Percentiles rank a stretch among this genome's conserved stretches.
phyloP scores from a whole-genome alignment of 2,797 vertebrate genomes.

The Pteropus rufus region DNA sequence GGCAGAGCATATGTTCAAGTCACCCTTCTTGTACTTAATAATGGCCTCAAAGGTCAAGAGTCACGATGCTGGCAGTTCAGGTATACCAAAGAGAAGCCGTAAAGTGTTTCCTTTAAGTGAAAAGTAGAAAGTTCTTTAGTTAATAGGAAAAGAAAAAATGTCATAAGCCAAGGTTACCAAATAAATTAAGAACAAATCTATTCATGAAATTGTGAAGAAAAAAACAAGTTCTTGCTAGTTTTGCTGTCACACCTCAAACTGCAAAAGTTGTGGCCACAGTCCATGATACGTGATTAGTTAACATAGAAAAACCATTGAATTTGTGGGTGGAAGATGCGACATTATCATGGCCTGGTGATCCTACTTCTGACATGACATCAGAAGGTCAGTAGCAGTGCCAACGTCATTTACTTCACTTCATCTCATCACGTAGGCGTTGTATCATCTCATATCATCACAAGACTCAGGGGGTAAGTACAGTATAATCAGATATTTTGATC shows the following conservation, averaged over 20 bases:
- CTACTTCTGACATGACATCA: neutral
- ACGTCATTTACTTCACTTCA: neutral
- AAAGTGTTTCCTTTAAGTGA: neutral
- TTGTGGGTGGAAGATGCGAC: neutral
- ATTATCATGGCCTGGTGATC: neutral
- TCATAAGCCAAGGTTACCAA: neutral
- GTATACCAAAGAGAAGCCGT: neutral
- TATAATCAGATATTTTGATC: neutral
- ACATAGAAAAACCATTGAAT: neutral
- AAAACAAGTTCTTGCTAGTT: neutral
- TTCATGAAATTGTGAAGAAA: neutral
- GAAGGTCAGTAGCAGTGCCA: neutral
- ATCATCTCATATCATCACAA: neutral
- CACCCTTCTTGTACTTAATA: neutral
- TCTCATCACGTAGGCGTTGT: neutral
- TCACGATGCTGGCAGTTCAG: neutral
- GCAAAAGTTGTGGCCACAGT: neutral
- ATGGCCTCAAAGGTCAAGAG: neutral
- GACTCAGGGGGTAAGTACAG: neutral
- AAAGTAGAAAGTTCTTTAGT: neutral
- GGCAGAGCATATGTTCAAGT: neutral
- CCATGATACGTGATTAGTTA: neutral
- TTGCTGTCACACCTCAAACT: neutral
- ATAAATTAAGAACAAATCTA: neutral
- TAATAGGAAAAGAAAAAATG: neutral